These are phyloP conservation scores for Paracentrotus lividus DNA, from an alignment of 53 echinoderm and acorn worm species.

Conservation along the genomic window DNA sequence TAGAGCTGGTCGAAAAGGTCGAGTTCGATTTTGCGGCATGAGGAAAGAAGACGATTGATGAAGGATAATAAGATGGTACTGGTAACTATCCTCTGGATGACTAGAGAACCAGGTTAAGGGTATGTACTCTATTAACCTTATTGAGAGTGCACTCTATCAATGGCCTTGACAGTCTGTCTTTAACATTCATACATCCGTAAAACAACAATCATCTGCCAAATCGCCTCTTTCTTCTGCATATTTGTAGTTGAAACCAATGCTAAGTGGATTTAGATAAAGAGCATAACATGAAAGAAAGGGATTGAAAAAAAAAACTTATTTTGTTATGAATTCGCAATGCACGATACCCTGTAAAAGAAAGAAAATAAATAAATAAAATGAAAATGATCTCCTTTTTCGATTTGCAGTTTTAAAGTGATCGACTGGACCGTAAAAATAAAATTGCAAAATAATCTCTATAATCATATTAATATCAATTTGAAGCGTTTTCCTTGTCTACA, in stretches of 20 bases:
- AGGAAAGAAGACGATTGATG: neutral
- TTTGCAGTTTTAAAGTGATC: too few species aligned
- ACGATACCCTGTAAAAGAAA: too few species aligned
- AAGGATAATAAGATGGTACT: neutral
- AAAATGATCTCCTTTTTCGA: too few species aligned
- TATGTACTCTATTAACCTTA: conserved; percentile 1
- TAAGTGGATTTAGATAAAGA: neutral
- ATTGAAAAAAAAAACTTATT: too few species aligned
- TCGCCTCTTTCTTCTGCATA: neutral
- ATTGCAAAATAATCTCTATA: too few species aligned
- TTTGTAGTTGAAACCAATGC: neutral
- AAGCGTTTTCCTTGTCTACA: too few species aligned
- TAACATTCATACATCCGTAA: neutral
- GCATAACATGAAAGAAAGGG: too few species aligned
- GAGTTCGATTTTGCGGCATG: neutral
- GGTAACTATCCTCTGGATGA: neutral
- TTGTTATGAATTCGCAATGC: too few species aligned
- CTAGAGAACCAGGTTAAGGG: conserved; percentile 3
- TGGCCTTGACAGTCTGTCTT: conserved; percentile 22
- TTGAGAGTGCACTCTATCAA: neutral
- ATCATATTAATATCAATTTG: too few species aligned
- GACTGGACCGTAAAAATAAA: too few species aligned
- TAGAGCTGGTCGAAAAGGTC: neutral
- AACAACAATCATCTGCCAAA: neutral
- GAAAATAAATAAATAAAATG: too few species aligned